Percentiles rank a stretch among this genome's conserved stretches.
Conservation (phyloP, 1,140 invertebrate genomes). For the Drosophila serrata region DNA sequence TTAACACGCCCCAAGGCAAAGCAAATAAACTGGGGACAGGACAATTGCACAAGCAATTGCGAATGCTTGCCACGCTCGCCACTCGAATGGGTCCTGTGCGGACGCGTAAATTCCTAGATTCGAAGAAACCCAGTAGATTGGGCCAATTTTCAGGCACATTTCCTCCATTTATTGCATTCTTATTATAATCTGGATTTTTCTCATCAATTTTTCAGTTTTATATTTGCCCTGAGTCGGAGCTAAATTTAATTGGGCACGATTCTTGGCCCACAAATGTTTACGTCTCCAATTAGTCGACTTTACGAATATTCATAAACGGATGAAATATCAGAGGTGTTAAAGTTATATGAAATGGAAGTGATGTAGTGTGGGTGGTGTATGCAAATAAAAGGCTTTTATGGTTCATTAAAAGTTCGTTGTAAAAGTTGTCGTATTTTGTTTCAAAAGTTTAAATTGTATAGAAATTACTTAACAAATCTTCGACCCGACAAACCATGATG, state of each 20-base stretch:
- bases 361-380: conserved; percentile 5
- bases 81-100: conserved; percentile 19
- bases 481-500: no score
- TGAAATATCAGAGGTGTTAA: conserved; percentile 22
- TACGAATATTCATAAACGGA: conserved; percentile 40
- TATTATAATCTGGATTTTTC: conserved; percentile 5
- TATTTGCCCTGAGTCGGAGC: conserved; percentile 3
- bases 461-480: not conserved
- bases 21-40: conserved; percentile 35
- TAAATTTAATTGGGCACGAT: conserved; percentile 63
- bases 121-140: conserved; percentile 15
- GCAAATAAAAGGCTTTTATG: conserved; percentile 10
- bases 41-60: conserved; percentile 55
- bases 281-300: conserved; percentile 57
- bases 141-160: conserved; percentile 12
- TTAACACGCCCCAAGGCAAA: conserved; percentile 53
- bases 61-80: conserved; percentile 38
- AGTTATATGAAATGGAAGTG: not conserved
- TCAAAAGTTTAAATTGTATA: not conserved
- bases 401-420: conserved; percentile 29
- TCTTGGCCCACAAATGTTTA: conserved; percentile 54
- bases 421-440: not conserved
- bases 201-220: conserved; percentile 41
- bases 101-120: conserved; percentile 8
- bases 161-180: conserved; percentile 52